Evolutionary conservation across 2,888 invertebrate species (phyloP), one percentile per base, ranked within the genome.

Genomic region (Hoplodrina blanda): DNA sequence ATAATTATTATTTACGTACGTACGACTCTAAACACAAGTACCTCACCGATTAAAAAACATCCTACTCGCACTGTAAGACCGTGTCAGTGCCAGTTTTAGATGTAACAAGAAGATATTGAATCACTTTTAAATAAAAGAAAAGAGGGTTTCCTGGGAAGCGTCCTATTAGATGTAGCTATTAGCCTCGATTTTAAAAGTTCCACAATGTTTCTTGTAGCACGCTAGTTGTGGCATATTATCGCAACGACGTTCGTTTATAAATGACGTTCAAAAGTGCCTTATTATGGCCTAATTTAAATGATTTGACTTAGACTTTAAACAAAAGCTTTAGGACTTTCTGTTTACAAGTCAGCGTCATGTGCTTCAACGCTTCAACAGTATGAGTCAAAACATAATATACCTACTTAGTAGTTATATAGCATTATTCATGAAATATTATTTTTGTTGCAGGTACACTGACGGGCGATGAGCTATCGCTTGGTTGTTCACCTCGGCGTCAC

Each of bases 401-500:
- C n/a, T n/a, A n/a, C n/a, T n/a, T n/a, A 15, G 6, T 33, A 37
- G 1, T 13, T 33, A 17, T 49, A 19, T 15, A 17, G 11, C 17
- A 15, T 44, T 33, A 46, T 41, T 61, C 59, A 81, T 20, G 7
- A 37, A 19, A 17, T 55, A 11, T 46, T 67, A 19, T 41, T 55
- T 67, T 93, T 91, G 93, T 97, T 97, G 50, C 96, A 98, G 98
- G 98, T 96, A 97, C 98, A 86, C 96, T 98, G 91, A 97, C 98
- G 89, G 97, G 98, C 87, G 98, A 98, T 92, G 98, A 98, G 91
- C 92, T 98, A 73, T 97, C 98, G 49, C 94, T 98, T 83, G 97
- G 96, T 78, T 97, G 97, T 84, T 96, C 97, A 62, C 96, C 96
- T 76, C 90, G 95, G 56, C 90, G 95, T 49, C 95, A 97, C 89